Percentiles rank a stretch among this genome's conserved stretches.
These are phyloP conservation scores for Chionomys nivalis DNA, from an alignment of 2,113 vertebrate genomes.

Conservation along the genomic window DNA sequence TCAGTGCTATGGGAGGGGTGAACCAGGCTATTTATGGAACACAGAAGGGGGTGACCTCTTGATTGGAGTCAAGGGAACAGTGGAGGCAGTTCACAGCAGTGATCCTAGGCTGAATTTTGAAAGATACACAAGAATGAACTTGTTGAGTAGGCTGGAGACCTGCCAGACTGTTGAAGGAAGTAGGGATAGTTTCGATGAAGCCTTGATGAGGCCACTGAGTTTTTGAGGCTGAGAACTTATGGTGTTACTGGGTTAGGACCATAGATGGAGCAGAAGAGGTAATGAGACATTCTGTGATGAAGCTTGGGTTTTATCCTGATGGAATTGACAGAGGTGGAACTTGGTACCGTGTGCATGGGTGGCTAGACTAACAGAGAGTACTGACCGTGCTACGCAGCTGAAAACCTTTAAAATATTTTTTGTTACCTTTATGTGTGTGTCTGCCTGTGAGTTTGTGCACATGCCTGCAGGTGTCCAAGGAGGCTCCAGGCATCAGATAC, in stretches of 20 bases:
- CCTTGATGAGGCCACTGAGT: neutral
- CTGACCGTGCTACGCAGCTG: neutral
- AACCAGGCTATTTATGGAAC: neutral
- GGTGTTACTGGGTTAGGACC: neutral
- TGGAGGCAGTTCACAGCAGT: neutral
- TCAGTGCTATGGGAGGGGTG: neutral
- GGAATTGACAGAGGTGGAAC: neutral
- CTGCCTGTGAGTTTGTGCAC: neutral
- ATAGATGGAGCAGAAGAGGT: neutral
- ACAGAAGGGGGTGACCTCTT: neutral
- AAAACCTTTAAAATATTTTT: neutral
- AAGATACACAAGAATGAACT: neutral
- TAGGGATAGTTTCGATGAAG: constrained; percentile 7
- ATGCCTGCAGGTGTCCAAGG: neutral
- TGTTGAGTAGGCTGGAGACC: neutral
- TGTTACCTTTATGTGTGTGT: neutral
- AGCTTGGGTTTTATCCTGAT: neutral
- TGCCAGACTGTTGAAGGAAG: neutral
- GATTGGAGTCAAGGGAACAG: neutral
- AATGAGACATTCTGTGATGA: neutral
- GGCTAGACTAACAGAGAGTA: neutral
- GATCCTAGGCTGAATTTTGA: constrained; percentile 10
- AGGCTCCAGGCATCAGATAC: neutral
- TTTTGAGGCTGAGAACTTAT: neutral
- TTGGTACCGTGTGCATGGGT: neutral